Percentiles rank a stretch among this genome's conserved stretches.
Evolutionary conservation across 2,797 vertebrate genomes (phyloP).

Genomic region (Chaetophractus vellerosus): DNA sequence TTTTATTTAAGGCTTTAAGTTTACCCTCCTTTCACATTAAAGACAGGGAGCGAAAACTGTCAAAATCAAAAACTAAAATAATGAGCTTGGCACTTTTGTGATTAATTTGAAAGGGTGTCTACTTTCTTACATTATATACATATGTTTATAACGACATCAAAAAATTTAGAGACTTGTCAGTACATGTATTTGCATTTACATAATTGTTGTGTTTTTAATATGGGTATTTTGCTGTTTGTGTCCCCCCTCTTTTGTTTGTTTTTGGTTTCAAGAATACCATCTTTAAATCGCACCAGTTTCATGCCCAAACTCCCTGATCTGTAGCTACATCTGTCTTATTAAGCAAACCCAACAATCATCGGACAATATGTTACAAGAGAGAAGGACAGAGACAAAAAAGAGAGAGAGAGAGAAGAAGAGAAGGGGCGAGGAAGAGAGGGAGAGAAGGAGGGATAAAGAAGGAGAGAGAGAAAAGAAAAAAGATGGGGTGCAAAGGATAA

Average conservation of each 20-base stretch:
- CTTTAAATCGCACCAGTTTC: conserved; percentile 86
- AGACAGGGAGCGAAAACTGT: conserved; percentile 83
- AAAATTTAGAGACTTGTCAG: conserved; percentile 86
- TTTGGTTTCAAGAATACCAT: conserved; percentile 91
- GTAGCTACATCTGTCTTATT: conserved; percentile 87
- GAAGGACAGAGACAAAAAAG: conserved; percentile 83
- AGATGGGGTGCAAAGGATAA: conserved; percentile 57
- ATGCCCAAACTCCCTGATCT: conserved; percentile 88
- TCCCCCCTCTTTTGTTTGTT: conserved; percentile 63
- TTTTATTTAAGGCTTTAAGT: conserved; percentile 90
- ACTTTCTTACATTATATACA: conserved; percentile 88
- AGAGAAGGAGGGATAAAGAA: conserved; percentile 20
- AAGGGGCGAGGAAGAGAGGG: neutral
- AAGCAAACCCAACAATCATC: conserved; percentile 92
- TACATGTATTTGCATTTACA: conserved; percentile 89
- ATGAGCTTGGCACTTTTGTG: conserved; percentile 92
- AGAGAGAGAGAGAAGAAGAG: conserved; percentile 26
- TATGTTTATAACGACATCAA: conserved; percentile 85
- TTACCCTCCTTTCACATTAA: conserved; percentile 86
- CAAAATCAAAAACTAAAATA: conserved; percentile 83
- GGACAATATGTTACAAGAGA: conserved; percentile 91
- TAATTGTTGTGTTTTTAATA: conserved; percentile 82
- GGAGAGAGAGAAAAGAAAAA: conserved; percentile 59
- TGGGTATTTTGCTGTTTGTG: conserved; percentile 77
- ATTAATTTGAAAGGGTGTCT: conserved; percentile 88